These are phyloP conservation scores for Callithrix jacchus DNA, from an alignment of 2,113 vertebrate species.

Conservation along the genomic window DNA sequence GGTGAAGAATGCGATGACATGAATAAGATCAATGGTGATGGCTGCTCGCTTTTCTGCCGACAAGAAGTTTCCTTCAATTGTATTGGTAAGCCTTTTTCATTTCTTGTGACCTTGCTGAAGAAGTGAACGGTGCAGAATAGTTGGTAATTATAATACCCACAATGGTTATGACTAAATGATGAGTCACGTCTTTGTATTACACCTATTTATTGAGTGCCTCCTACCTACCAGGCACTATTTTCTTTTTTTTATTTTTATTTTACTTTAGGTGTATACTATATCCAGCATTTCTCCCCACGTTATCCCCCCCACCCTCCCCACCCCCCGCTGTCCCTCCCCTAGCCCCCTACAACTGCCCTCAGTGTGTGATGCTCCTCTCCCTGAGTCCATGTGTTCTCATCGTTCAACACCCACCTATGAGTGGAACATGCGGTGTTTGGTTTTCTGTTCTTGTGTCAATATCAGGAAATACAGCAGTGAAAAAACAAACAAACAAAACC, in stretches of 20 bases:
- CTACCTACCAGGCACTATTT: neutral
- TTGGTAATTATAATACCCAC: neutral
- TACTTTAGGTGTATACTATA: no score
- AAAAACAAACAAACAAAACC: neutral
- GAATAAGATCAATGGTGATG: constrained; percentile 95
- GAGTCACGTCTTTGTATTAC: neutral
- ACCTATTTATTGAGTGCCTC: neutral
- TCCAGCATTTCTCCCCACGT: no score
- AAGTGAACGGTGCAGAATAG: neutral
- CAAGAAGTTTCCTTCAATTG: constrained; percentile 97
- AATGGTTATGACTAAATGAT: neutral
- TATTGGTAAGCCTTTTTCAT: constrained; percentile 88
- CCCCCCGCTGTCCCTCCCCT: no score
- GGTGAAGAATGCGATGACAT: constrained; percentile 97
- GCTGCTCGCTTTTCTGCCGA: constrained; percentile 95
- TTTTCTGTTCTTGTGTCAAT: neutral
- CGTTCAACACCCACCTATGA: no score
- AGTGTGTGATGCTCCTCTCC: no score
- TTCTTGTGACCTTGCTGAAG: neutral
- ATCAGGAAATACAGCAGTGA: neutral
- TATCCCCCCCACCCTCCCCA: no score
- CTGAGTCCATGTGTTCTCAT: no score
- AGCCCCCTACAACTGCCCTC: no score
- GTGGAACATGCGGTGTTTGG: no score
- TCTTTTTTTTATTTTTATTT: no score